Evolutionary conservation across 2,888 invertebrate species (phyloP), one percentile per base, ranked within the genome.

Genomic region (Himalopsyche kuldschensis): DNA sequence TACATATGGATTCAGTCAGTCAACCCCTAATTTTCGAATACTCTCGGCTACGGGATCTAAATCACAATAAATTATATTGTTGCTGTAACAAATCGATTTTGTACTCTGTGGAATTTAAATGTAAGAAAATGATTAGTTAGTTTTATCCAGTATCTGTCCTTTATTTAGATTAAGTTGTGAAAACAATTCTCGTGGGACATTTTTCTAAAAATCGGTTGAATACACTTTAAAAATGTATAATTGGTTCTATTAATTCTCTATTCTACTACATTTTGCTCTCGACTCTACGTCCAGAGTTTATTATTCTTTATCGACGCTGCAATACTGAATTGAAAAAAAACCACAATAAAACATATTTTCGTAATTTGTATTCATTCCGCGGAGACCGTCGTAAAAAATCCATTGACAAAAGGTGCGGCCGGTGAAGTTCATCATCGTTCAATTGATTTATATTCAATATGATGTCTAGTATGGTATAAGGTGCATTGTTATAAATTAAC

Each of bases 351-450:
- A 63, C 24, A 69, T 63, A 78, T 79, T 55, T 46, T 82, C 35
- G 30, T 78, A 63, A 80, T 84, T 84, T 80, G 80, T 80, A 86
- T 86, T 84, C 86, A 85, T 79, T 82, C 80, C 86, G 83, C 86
- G 83, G 46, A 78, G 84, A 24, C 78, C 20, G 46, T 79, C 80
- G 75, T 46, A 75, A 84, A 84, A 84, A 84, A 84, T 84, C 79
- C 82, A 84, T 82, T 82, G 84, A 84, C 83, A 80, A 83, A 78
- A 81, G 83, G 83, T 78, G 83, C 78, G 83, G 69, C 80, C 47
- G 75, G 75, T 79, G 30, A 78, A 78, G 76, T 81, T 27, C 69
- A 69, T 69, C 69, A 69, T 69, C 69, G 10, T 24, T 27, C 24
- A 27, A 69, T 69, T 69, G 15, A 20, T 15, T 27, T 69, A 69